phyloP scores from a whole-genome alignment of 2,113 vertebrate genomes.

The Lasiurus cinereus region DNA sequence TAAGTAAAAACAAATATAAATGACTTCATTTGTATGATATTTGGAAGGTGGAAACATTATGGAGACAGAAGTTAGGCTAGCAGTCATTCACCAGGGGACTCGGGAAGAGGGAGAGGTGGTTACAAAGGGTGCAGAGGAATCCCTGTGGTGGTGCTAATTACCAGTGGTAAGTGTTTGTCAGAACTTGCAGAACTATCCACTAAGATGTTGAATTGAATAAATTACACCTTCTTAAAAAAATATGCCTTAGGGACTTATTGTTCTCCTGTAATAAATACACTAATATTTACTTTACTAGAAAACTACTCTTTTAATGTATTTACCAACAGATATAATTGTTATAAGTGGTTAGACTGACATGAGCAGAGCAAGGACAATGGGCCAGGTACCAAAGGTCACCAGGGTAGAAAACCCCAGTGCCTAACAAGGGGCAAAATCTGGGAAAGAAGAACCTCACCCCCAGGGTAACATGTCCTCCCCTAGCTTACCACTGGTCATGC shows the following conservation, averaged over 20 bases:
- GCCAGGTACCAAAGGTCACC: too few relatives aligned
- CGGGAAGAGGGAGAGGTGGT: not conserved
- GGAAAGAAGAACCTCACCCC: too few relatives aligned
- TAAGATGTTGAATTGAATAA: not conserved
- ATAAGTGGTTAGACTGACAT: too few relatives aligned
- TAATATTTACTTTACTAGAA: constrained; percentile 40
- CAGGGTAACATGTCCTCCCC: too few relatives aligned
- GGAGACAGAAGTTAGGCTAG: not conserved
- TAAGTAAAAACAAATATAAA: not conserved
- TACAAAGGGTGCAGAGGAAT: not conserved
- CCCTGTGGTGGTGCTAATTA: not conserved
- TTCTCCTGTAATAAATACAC: not conserved
- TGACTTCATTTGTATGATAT: not conserved
- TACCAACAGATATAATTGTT: not conserved
- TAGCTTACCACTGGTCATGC: too few relatives aligned
- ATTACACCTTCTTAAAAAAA: not conserved
- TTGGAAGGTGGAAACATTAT: not conserved
- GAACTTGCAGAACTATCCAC: not conserved
- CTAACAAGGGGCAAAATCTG: too few relatives aligned
- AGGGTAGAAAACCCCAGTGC: too few relatives aligned
- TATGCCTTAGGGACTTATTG: not conserved
- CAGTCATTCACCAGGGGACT: too few relatives aligned
- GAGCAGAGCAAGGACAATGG: too few relatives aligned
- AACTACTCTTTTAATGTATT: not conserved
- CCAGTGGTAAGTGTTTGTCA: not conserved